Percentiles rank a stretch among this genome's conserved stretches.
These are phyloP conservation scores for Ochotona princeps DNA, from an alignment of 2,113 vertebrate genomes.

Conservation along the genomic window DNA sequence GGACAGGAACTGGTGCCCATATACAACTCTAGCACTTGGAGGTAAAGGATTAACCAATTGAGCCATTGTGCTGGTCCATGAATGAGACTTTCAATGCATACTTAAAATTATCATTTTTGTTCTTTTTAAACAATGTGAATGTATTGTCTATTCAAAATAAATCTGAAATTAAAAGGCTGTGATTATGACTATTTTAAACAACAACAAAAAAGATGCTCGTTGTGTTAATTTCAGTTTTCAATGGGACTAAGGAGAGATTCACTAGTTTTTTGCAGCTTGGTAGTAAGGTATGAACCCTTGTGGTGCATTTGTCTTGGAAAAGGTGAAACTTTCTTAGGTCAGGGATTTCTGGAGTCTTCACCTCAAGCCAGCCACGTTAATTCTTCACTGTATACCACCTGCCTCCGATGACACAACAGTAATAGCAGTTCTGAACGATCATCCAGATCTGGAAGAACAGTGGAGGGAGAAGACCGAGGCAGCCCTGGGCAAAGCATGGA, in stretches of 20 bases:
- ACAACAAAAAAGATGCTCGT: background rate
- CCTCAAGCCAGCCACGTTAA: background rate
- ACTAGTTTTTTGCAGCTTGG: background rate
- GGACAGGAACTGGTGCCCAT: too few species aligned
- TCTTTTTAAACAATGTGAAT: background rate
- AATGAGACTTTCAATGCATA: background rate
- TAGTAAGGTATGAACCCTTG: background rate
- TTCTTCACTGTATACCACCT: background rate
- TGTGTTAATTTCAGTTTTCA: conserved; percentile 5
- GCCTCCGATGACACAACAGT: background rate
- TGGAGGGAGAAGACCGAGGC: background rate
- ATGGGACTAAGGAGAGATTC: background rate
- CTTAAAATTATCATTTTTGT: conserved; percentile 13
- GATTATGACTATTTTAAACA: conserved; percentile 25
- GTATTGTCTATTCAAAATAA: background rate
- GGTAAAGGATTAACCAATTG: too few species aligned
- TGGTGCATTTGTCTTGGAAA: background rate
- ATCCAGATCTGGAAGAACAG: background rate
- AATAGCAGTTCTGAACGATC: too few species aligned
- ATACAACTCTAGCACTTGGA: too few species aligned
- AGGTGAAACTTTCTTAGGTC: background rate
- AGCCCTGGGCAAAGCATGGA: background rate
- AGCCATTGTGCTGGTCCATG: background rate
- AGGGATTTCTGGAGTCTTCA: background rate
- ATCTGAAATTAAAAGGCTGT: conserved; percentile 43